phyloP scores from a whole-genome alignment of 2,113 vertebrate species.

The Stomatorhinus ivindoensis region DNA sequence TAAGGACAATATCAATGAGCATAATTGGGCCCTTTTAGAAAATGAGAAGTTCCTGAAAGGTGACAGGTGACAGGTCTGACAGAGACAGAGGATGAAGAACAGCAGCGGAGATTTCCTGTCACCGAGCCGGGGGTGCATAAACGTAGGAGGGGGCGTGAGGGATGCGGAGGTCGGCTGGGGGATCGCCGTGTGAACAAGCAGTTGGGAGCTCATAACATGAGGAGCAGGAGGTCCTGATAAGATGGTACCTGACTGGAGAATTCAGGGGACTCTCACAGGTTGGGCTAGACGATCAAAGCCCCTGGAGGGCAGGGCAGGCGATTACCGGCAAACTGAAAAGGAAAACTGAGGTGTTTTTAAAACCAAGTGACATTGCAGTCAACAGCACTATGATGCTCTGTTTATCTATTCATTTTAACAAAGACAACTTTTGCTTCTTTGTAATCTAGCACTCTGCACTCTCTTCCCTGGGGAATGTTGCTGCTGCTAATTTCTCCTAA shows the following conservation, averaged over 20 bases:
- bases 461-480: neutral
- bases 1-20: neutral
- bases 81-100: neutral
- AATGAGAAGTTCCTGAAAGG: neutral
- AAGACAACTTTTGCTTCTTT: neutral
- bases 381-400: neutral
- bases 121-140: neutral
- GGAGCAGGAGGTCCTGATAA: neutral
- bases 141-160: neutral
- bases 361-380: neutral
- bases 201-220: neutral
- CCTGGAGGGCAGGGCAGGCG: neutral
- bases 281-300: neutral
- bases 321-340: neutral
- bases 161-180: neutral
- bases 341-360: neutral
- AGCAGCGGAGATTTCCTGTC: neutral
- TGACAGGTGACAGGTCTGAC: neutral
- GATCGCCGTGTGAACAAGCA: neutral
- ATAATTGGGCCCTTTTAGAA: neutral
- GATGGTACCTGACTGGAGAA: neutral
- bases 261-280: neutral
- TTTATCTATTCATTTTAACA: neutral
- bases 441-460: neutral
- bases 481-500: neutral